Evolutionary conservation across 2,888 invertebrate species (phyloP).

Genomic region (Spisula subtruncata): DNA sequence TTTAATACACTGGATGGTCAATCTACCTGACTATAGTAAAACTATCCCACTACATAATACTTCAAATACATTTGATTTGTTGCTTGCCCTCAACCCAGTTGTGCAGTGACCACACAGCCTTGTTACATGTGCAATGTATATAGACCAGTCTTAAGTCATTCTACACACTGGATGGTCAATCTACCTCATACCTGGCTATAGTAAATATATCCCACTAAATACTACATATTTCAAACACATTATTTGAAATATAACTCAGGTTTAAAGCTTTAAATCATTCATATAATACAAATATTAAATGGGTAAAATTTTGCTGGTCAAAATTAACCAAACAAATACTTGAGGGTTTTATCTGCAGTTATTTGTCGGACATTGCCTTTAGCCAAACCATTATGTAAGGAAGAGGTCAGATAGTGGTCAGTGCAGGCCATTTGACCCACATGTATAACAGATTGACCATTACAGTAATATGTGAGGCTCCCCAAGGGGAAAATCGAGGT

Average conservation of each 20-base stretch:
- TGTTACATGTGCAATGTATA: too few species aligned
- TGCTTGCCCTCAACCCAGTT: too few species aligned
- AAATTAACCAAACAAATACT: slow-evolving; percentile 3
- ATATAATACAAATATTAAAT: too few species aligned
- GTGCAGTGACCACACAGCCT: too few species aligned
- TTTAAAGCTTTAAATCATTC: too few species aligned
- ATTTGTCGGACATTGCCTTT: slow-evolving; percentile 26
- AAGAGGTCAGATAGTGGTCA: slow-evolving; percentile 69
- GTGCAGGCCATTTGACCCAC: slow-evolving; percentile 71
- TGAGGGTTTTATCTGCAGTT: background rate
- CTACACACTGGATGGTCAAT: too few species aligned
- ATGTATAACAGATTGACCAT: slow-evolving; percentile 46
- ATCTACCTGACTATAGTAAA: too few species aligned
- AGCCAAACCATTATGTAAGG: slow-evolving; percentile 33
- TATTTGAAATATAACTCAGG: background rate
- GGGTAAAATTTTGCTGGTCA: background rate
- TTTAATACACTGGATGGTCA: too few species aligned
- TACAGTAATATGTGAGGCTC: background rate
- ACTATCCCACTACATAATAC: too few species aligned
- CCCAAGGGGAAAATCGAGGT: background rate
- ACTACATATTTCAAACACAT: background rate
- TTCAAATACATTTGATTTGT: too few species aligned
- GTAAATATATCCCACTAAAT: background rate
- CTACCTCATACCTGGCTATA: too few species aligned
- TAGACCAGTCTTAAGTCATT: too few species aligned